A percentile compares a stretch with the other conserved stretches of the same genome.
These are phyloP conservation scores for Pithys albifrons DNA, from an alignment of 2,113 vertebrate genomes.

Conservation along the genomic window DNA sequence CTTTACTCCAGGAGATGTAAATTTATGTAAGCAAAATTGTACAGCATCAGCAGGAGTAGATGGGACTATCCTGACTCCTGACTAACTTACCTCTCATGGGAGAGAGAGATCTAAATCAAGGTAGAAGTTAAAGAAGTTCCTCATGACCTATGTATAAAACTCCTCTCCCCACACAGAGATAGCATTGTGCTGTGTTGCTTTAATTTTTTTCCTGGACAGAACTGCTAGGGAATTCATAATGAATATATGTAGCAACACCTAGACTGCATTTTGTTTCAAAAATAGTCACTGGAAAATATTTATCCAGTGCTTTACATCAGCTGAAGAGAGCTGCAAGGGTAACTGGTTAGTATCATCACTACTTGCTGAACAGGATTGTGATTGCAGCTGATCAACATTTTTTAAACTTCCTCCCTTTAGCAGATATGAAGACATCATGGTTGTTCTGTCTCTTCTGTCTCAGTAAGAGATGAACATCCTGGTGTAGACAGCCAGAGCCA, in stretches of 20 bases:
- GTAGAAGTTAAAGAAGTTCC: not conserved
- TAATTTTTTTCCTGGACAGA: not conserved
- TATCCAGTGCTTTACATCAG: not conserved
- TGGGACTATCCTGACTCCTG: not conserved
- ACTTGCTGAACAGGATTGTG: not conserved
- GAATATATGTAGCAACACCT: not conserved
- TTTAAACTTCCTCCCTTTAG: not conserved
- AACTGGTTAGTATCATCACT: not conserved
- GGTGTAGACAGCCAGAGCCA: not conserved
- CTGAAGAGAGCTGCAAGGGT: not conserved
- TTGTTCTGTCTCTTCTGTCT: not conserved
- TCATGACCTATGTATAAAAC: not conserved
- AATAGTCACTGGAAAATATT: not conserved
- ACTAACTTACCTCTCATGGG: not conserved
- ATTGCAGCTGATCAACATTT: not conserved
- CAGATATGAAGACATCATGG: not conserved
- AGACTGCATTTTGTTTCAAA: not conserved
- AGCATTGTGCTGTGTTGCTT: accelerated
- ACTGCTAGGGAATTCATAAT: not conserved
- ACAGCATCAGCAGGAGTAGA: not conserved
- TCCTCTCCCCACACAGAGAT: not conserved
- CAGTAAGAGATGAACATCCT: not conserved
- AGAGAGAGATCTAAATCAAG: not conserved
- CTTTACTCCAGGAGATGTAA: not conserved
- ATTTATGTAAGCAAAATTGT: not conserved